Evolutionary conservation across 2,797 vertebrate genomes (phyloP).

Genomic region (Toxotes lorentzi): DNA sequence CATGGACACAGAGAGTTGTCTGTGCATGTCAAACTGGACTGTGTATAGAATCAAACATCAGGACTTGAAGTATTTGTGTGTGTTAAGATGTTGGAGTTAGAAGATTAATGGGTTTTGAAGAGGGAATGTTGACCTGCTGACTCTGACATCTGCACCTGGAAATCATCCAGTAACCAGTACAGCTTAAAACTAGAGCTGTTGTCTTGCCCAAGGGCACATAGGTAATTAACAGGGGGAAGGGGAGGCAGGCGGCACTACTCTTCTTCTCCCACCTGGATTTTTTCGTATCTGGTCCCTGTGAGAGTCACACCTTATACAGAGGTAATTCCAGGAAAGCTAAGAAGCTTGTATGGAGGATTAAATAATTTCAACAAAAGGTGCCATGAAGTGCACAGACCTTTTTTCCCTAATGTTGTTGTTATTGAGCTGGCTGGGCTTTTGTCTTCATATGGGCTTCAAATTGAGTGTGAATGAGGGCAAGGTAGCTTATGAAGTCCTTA

Average conservation of each 20-base stretch:
- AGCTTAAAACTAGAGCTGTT: conserved; percentile 8
- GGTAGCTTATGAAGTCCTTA: conserved; percentile 75
- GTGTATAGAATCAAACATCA: not conserved
- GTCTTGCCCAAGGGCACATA: conserved; percentile 48
- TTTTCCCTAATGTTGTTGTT: conserved; percentile 22
- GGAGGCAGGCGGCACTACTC: not conserved
- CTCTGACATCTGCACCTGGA: conserved; percentile 56
- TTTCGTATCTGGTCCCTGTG: not conserved
- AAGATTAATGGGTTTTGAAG: conserved; percentile 40
- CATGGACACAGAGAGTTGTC: not conserved
- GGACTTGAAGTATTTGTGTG: not conserved
- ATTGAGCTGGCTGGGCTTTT: conserved; percentile 37
- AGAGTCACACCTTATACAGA: conserved; percentile 18
- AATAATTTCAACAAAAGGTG: conserved; percentile 47
- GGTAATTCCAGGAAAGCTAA: conserved; percentile 25
- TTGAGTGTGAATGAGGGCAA: conserved; percentile 68
- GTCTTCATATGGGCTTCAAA: conserved; percentile 62
- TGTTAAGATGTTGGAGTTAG: conserved; percentile 7
- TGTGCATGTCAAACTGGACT: not conserved
- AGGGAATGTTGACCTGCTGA: conserved; percentile 29
- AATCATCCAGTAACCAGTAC: conserved; percentile 21
- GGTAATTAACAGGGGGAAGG: conserved; percentile 20
- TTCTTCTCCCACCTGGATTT: conserved; percentile 37
- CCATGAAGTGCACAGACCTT: conserved; percentile 36
- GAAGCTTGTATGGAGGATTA: conserved; percentile 41